Evolutionary conservation across 2,113 vertebrate species (phyloP).

Genomic region (Empidonax traillii): DNA sequence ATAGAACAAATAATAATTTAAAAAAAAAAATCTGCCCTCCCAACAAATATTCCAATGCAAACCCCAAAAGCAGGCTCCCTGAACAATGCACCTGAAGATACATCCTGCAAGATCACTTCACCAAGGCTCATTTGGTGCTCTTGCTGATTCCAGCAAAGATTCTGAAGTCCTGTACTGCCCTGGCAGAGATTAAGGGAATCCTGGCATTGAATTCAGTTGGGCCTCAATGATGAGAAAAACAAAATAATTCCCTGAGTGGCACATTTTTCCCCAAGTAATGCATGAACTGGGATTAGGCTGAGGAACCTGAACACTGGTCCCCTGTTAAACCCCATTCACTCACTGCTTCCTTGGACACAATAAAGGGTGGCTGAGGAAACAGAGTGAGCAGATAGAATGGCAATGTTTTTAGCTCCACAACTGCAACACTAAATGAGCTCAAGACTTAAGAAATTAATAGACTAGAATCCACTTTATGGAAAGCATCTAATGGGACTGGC

Average conservation of each 20-base stretch:
- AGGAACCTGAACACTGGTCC: background rate
- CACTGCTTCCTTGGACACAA: background rate
- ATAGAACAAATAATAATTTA: background rate
- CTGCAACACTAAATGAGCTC: background rate
- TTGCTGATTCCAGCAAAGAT: background rate
- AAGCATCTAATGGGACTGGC: background rate
- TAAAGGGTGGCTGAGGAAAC: background rate
- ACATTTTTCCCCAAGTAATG: background rate
- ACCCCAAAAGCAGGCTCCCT: background rate
- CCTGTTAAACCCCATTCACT: background rate
- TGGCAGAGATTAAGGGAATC: background rate
- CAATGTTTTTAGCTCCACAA: background rate
- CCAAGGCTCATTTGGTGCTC: background rate
- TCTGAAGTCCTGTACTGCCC: background rate
- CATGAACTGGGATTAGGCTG: background rate
- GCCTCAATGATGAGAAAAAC: background rate
- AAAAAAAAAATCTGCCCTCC: background rate
- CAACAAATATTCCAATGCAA: background rate
- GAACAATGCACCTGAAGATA: background rate
- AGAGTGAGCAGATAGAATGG: background rate
- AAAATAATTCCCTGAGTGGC: background rate
- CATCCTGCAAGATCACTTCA: background rate
- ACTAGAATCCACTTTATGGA: background rate
- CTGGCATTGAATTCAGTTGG: background rate
- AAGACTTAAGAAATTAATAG: background rate